Conservation (phyloP, 2,888 invertebrate genomes). For the Noctua pronuba region DNA sequence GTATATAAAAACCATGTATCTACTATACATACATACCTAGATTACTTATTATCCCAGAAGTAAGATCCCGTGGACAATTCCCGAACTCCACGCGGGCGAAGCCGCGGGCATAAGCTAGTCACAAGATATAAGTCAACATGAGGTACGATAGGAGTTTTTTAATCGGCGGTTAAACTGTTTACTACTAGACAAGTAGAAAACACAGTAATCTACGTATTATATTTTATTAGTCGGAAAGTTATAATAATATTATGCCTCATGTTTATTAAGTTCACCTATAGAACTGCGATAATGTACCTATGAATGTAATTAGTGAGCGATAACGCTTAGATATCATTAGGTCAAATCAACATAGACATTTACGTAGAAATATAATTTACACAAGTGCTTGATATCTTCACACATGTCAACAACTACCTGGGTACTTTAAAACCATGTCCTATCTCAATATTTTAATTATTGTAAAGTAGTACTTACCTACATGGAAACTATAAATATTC, state of each 20-base stretch:
- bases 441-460: constrained; percentile 19
- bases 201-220: not conserved
- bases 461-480: not conserved
- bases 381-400: not conserved
- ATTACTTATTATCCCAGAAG: too few species aligned
- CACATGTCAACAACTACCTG: not conserved
- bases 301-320: constrained; percentile 22
- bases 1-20: too few species aligned
- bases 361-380: constrained; percentile 3
- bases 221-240: not conserved
- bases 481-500: not conserved
- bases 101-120: too few species aligned
- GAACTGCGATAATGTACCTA: not conserved
- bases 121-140: not conserved
- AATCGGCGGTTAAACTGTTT: not conserved
- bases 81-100: too few species aligned
- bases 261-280: constrained; percentile 27
- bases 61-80: too few species aligned
- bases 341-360: constrained; percentile 16
- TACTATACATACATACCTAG: too few species aligned
- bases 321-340: constrained; percentile 18
- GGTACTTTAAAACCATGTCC: not conserved
- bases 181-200: not conserved
- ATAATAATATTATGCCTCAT: not conserved
- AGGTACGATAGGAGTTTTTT: not conserved